Conservation (phyloP, 2,797 vertebrate species). For the Cryptoprocta ferox region DNA sequence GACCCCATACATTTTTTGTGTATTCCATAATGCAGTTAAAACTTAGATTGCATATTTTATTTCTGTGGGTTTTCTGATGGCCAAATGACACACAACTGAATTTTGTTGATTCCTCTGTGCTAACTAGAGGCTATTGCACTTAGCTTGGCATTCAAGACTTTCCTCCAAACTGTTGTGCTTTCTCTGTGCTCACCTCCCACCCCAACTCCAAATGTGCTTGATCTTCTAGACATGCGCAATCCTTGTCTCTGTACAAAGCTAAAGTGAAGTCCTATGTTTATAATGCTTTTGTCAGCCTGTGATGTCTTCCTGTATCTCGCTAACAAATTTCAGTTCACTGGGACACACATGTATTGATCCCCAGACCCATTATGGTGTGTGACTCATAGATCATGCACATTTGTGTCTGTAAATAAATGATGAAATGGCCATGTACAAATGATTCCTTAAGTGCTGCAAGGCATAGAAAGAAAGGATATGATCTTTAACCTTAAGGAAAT, state of each 20-base stretch:
- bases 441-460: not conserved
- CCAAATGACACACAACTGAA: not conserved
- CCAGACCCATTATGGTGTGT: slow-evolving; percentile 16
- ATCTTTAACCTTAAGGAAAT: slow-evolving; percentile 53
- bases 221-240: not conserved
- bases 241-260: not conserved
- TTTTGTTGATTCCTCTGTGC: not conserved
- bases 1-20: not conserved
- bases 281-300: not conserved
- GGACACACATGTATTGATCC: slow-evolving; percentile 52
- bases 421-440: slow-evolving; percentile 39
- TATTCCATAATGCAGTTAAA: not conserved
- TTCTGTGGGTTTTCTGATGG: not conserved
- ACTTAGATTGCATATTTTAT: not conserved
- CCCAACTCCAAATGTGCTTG: not conserved
- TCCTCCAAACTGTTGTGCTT: too few species aligned
- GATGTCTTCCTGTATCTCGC: not conserved
- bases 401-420: slow-evolving; percentile 71
- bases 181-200: not conserved
- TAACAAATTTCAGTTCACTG: slow-evolving; percentile 43
- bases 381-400: not conserved
- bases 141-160: not conserved
- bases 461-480: not conserved
- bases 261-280: not conserved
- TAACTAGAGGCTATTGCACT: not conserved